A percentile compares a stretch with the other conserved stretches of the same genome.
Conservation (phyloP, 2,797 vertebrate species). For the Corythornis leucogaster region DNA sequence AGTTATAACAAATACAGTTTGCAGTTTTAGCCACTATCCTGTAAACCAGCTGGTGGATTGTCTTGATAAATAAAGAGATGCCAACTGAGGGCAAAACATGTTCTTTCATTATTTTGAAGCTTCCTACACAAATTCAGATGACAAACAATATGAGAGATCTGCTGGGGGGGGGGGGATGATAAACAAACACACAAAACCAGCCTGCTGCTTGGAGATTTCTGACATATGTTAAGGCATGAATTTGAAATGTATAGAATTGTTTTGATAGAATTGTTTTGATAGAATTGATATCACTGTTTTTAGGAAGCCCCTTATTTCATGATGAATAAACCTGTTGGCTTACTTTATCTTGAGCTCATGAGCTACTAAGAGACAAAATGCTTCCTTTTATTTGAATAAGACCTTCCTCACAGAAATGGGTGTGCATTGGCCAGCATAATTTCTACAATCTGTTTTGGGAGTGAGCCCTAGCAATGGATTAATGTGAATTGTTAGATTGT, state of each 20-base stretch:
- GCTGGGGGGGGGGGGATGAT: not conserved
- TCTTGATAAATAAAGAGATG: not conserved
- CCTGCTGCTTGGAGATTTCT: not conserved
- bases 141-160: not conserved
- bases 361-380: not conserved
- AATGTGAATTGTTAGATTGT: not conserved
- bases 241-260: not conserved
- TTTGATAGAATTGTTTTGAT: too few species aligned
- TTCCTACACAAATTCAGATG: not conserved
- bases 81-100: not conserved
- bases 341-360: not conserved
- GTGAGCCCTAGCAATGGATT: not conserved
- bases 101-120: not conserved
- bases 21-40: not conserved
- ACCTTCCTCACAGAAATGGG: not conserved
- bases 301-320: not conserved
- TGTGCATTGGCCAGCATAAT: not conserved
- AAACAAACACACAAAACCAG: not conserved
- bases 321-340: not conserved
- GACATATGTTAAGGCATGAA: not conserved
- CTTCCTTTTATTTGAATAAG: conserved; percentile 10
- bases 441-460: not conserved
- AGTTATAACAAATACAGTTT: not conserved
- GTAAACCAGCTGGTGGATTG: not conserved
- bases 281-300: not conserved